phyloP scores from a whole-genome alignment of 2,888 invertebrate genomes.

The Pinctada fucata region DNA sequence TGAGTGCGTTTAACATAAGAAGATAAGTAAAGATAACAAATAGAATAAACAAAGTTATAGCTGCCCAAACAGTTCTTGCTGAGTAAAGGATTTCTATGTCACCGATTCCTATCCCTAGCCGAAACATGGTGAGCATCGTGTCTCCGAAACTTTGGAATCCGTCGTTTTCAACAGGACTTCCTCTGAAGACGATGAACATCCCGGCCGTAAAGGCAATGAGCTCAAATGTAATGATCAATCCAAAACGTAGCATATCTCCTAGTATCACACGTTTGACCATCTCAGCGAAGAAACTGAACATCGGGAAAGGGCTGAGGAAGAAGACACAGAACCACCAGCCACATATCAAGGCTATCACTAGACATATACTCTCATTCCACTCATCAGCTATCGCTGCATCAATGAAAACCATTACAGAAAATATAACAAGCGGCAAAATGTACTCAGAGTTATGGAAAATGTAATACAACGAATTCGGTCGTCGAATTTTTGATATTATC shows the following conservation, averaged over 20 bases:
- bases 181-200: constrained; percentile 59
- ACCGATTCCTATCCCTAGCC: constrained; percentile 62
- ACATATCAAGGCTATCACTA: constrained; percentile 56
- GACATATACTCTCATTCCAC: constrained; percentile 44
- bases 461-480: constrained; percentile 22
- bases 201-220: constrained; percentile 61
- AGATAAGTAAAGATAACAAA: constrained; percentile 62
- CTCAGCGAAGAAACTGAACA: constrained; percentile 66
- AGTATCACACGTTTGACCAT: constrained; percentile 63
- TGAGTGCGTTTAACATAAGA: constrained; percentile 63
- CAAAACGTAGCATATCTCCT: constrained; percentile 57
- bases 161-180: constrained; percentile 34
- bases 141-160: constrained; percentile 49
- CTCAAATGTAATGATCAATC: constrained; percentile 54
- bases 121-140: constrained; percentile 61
- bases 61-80: constrained; percentile 58
- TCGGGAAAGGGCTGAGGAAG: constrained; percentile 57
- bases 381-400: constrained; percentile 44
- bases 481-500: constrained; percentile 24
- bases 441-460: constrained; percentile 48
- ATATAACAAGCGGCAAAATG: constrained; percentile 48
- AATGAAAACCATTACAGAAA: constrained; percentile 49
- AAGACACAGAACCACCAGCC: constrained; percentile 66
- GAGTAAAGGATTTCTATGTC: constrained; percentile 53
- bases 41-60: constrained; percentile 54